phyloP scores from a whole-genome alignment of 2,888 invertebrate species.

The Dendrolimus houi region DNA sequence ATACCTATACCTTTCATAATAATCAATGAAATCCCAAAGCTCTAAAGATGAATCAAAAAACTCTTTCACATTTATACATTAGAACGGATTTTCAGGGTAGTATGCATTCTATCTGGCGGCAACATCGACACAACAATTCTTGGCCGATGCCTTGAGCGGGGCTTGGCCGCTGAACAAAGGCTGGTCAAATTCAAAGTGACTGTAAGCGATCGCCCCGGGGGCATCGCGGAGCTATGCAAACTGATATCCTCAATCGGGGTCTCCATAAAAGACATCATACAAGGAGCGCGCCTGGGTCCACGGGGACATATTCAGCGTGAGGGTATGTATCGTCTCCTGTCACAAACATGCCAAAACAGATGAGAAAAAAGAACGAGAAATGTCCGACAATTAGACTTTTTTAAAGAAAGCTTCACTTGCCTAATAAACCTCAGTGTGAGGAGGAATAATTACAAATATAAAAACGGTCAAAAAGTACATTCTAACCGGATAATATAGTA shows the following conservation, averaged over 20 bases:
- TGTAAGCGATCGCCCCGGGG: constrained; percentile 91
- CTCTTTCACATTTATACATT: too few relatives aligned
- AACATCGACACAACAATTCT: constrained; percentile 95
- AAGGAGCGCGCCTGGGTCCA: constrained; percentile 96
- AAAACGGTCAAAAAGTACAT: too few relatives aligned
- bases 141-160: constrained; percentile 91
- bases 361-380: too few relatives aligned
- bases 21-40: too few relatives aligned
- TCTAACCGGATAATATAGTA: too few relatives aligned
- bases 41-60: too few relatives aligned
- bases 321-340: constrained; percentile 28
- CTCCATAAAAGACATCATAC: constrained; percentile 96
- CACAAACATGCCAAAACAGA: too few relatives aligned
- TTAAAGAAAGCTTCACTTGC: too few relatives aligned
- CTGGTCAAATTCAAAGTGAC: constrained; percentile 77
- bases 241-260: constrained; percentile 86
- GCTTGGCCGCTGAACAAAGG: constrained; percentile 90
- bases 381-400: too few relatives aligned
- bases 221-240: constrained; percentile 89
- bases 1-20: too few relatives aligned
- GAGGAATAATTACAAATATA: too few relatives aligned
- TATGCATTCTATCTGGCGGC: constrained; percentile 89
- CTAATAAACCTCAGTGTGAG: too few relatives aligned
- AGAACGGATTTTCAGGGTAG: constrained; percentile 77
- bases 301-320: constrained; percentile 86